A percentile compares a stretch with the other conserved stretches of the same genome.
These are phyloP conservation scores for Arbacia lixula DNA, from an alignment of 53 echinoderm and acorn worm species.

Conservation along the genomic window DNA sequence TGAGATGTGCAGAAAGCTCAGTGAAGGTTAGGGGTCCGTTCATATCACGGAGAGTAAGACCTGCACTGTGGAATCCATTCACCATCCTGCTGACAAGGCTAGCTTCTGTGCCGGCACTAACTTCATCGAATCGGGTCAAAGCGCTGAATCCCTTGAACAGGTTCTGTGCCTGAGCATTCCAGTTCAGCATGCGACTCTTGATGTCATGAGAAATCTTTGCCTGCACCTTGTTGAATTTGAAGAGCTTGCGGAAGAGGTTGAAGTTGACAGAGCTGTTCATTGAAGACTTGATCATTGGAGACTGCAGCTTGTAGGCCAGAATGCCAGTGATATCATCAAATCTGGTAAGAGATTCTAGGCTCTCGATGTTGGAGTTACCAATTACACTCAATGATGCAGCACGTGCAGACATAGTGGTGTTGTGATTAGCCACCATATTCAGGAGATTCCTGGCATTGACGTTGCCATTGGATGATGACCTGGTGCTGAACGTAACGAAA, in stretches of 20 bases:
- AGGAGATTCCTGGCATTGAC: not conserved
- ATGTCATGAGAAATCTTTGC: constrained; percentile 28
- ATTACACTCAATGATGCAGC: constrained; percentile 58
- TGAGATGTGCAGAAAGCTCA: constrained; percentile 16
- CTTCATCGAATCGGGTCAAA: constrained; percentile 30
- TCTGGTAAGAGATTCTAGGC: constrained; percentile 55
- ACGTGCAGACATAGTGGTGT: constrained; percentile 43
- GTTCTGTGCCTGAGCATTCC: constrained; percentile 29
- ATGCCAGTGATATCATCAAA: constrained; percentile 67
- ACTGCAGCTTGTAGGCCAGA: constrained; percentile 51
- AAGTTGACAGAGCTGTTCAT: constrained; percentile 40
- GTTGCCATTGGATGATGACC: constrained; percentile 13
- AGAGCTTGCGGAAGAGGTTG: constrained; percentile 57
- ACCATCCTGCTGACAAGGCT: constrained; percentile 48
- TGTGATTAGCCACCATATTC: constrained; percentile 42
- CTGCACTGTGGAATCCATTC: constrained; percentile 35
- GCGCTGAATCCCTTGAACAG: constrained; percentile 24
- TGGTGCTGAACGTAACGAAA: not conserved
- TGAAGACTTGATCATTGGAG: constrained; percentile 31
- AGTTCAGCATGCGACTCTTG: constrained; percentile 50
- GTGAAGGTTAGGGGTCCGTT: not conserved
- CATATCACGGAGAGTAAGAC: not conserved
- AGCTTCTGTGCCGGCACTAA: constrained; percentile 28
- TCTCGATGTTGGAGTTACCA: constrained; percentile 72
- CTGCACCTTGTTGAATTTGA: constrained; percentile 56